These are phyloP conservation scores for Beris chalybata DNA, from an alignment of 2,888 invertebrate species.

Conservation along the genomic window DNA sequence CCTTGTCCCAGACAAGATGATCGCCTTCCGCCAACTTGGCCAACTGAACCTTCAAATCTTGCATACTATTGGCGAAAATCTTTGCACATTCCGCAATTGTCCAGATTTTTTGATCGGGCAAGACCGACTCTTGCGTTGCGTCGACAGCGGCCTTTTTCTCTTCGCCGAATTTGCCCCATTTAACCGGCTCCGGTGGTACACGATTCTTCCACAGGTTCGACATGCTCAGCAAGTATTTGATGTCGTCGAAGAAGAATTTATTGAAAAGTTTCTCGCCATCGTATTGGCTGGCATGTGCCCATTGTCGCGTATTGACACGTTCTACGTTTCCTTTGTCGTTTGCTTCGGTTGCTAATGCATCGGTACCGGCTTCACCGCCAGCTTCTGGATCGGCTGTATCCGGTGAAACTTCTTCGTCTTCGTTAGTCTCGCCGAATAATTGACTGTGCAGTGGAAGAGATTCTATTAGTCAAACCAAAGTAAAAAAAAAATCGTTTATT, in stretches of 20 bases:
- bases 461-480: conserved; percentile 24
- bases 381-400: conserved; percentile 96
- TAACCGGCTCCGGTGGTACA: conserved; percentile 78
- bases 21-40: conserved; percentile 61
- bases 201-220: conserved; percentile 93
- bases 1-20: conserved; percentile 96
- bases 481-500: conserved; percentile 41
- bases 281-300: conserved; percentile 85
- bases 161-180: conserved; percentile 69
- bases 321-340: conserved; percentile 59
- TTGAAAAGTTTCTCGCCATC: conserved; percentile 83
- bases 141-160: conserved; percentile 60
- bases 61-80: conserved; percentile 71
- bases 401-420: conserved; percentile 97
- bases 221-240: conserved; percentile 92
- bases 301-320: conserved; percentile 76
- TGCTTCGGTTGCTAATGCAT: conserved; percentile 57
- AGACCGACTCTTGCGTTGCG: conserved; percentile 57
- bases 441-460: conserved; percentile 67
- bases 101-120: conserved; percentile 80
- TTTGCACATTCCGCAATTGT: conserved; percentile 72
- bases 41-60: conserved; percentile 64
- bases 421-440: conserved; percentile 94
- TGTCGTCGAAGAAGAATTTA: conserved; percentile 94
- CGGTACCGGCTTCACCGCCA: conserved; percentile 68